A percentile compares a stretch with the other conserved stretches of the same genome.
phyloP scores from a whole-genome alignment of 2,888 invertebrate genomes.

The Rhagonycha fulva region DNA sequence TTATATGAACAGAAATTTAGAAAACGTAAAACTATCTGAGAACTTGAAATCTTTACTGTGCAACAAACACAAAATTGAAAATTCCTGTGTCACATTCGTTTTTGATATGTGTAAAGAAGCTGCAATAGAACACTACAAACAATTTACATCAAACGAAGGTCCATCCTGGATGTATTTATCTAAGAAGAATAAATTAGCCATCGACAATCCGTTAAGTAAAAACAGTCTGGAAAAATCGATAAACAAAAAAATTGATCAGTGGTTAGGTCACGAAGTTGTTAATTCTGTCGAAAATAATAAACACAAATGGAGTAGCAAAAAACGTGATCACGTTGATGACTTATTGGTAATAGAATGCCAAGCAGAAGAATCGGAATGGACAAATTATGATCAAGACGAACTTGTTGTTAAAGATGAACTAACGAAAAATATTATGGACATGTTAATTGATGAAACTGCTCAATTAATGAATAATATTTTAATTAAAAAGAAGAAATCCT shows the following conservation, averaged over 20 bases:
- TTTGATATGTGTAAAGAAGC: conserved; percentile 68
- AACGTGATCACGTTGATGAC: conserved; percentile 73
- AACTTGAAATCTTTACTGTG: conserved; percentile 29
- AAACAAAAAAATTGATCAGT: conserved; percentile 58
- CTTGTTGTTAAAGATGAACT: conserved; percentile 66
- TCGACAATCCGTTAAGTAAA: conserved; percentile 56
- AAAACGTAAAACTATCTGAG: conserved; percentile 46
- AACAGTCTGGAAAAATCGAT: conserved; percentile 58
- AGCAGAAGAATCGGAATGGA: conserved; percentile 75
- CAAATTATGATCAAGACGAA: conserved; percentile 74
- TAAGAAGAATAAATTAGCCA: conserved; percentile 49
- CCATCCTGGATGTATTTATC: conserved; percentile 42
- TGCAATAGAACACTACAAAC: conserved; percentile 58
- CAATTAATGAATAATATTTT: conserved; percentile 42
- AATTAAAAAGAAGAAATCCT: conserved; percentile 15
- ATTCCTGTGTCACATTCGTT: conserved; percentile 62
- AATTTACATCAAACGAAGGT: conserved; percentile 53
- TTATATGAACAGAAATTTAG: conserved; percentile 46
- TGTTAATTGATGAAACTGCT: conserved; percentile 58
- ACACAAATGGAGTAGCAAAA: conserved; percentile 66
- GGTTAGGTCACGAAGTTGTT: conserved; percentile 60
- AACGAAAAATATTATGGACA: conserved; percentile 62
- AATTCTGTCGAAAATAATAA: conserved; percentile 61
- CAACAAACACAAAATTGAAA: conserved; percentile 47
- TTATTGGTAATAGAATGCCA: conserved; percentile 71